Evolutionary conservation across 2,797 vertebrate genomes (phyloP).

Genomic region (Gymnothorax javanicus): DNA sequence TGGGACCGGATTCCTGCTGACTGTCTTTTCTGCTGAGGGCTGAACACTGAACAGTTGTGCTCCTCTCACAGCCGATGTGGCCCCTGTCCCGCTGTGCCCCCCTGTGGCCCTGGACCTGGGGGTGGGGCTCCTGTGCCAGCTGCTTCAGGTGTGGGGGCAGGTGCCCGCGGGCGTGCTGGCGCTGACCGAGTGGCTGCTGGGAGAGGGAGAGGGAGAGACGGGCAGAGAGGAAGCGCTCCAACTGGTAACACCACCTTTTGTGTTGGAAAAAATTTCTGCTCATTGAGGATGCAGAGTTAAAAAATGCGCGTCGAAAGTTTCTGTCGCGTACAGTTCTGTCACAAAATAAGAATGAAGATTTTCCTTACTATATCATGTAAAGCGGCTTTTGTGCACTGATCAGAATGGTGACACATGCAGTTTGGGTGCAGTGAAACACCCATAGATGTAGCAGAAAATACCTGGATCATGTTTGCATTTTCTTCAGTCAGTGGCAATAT

Average conservation of each 20-base stretch:
- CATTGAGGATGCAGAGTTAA: too few relatives aligned
- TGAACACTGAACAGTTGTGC: neutral
- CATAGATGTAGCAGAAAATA: too few relatives aligned
- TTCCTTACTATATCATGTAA: too few relatives aligned
- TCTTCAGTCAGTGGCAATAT: too few relatives aligned
- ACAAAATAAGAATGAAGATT: too few relatives aligned
- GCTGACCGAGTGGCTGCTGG: slow-evolving; percentile 85
- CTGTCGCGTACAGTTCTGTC: too few relatives aligned
- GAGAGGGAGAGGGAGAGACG: slow-evolving; percentile 56
- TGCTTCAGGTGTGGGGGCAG: slow-evolving; percentile 78
- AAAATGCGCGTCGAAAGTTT: too few relatives aligned
- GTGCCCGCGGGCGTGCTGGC: slow-evolving; percentile 62
- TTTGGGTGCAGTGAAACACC: too few relatives aligned
- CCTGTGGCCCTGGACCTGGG: slow-evolving; percentile 81
- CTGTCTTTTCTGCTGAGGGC: neutral
- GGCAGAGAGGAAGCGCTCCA: slow-evolving; percentile 49
- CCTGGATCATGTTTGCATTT: too few relatives aligned
- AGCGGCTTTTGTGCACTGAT: too few relatives aligned
- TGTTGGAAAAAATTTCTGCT: too few relatives aligned
- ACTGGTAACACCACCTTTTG: slow-evolving; percentile 54
- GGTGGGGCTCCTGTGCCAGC: slow-evolving; percentile 76
- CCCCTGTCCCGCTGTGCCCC: slow-evolving; percentile 75
- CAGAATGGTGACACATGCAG: too few relatives aligned
- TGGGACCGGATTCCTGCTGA: neutral
- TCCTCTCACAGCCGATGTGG: slow-evolving; percentile 66